These are phyloP conservation scores for Adineta ricciae DNA, from an alignment of 2,888 invertebrate species.

Conservation along the genomic window DNA sequence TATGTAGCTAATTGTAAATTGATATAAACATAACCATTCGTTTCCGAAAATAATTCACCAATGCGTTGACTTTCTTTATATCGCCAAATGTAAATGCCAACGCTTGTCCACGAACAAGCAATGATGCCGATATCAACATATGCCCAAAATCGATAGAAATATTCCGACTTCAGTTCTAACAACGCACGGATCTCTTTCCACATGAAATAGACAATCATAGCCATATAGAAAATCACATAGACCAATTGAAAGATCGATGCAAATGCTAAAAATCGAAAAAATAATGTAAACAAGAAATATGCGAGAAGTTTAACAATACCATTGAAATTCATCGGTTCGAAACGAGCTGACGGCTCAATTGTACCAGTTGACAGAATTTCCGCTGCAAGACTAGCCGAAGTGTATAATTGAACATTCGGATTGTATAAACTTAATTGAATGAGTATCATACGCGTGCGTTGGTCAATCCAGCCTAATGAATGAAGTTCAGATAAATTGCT, in stretches of 20 bases:
- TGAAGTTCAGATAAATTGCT: conserved; percentile 44
- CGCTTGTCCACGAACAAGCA: too few species aligned
- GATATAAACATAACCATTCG: conserved; percentile 47
- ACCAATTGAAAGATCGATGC: conserved; percentile 45
- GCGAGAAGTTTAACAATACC: too few species aligned
- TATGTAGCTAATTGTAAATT: conserved; percentile 50
- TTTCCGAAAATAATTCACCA: conserved; percentile 44
- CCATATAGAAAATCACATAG: conserved; percentile 36
- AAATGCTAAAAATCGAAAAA: conserved; percentile 1
- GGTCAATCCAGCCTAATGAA: conserved; percentile 49
- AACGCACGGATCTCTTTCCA: conserved; percentile 35
- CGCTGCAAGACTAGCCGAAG: conserved; percentile 16
- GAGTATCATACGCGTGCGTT: too few species aligned
- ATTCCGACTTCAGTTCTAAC: conserved; percentile 26
- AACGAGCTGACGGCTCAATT: too few species aligned
- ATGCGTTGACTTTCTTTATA: too few species aligned
- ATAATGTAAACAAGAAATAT: too few species aligned
- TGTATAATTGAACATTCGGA: conserved; percentile 46
- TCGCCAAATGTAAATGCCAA: too few species aligned
- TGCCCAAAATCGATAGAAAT: conserved; percentile 37
- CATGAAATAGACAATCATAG: conserved; percentile 42
- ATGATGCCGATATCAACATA: conserved; percentile 41
- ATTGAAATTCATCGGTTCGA: too few species aligned
- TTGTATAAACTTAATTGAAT: conserved; percentile 50
- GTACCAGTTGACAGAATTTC: too few species aligned